Base-by-base conservation (phyloP, 2,888 invertebrate species). In the Caenorhabditis drosophilae region DNA sequence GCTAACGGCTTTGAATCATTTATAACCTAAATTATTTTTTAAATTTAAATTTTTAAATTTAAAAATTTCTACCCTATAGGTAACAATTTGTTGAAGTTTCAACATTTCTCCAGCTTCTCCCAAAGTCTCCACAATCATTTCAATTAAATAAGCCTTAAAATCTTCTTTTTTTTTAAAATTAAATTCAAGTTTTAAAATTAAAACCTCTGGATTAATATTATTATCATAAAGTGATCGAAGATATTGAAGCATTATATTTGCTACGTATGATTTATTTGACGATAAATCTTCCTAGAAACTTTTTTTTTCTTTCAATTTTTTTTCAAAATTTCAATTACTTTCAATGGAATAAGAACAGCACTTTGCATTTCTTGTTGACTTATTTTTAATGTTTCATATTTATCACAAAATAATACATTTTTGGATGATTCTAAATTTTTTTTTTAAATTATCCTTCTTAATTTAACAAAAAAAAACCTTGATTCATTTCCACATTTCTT, bases 1-100 rank as follows among this genome's bases (percentile, higher is more conserved):
- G 76, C 76, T 7, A 74, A 48, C 1, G 69, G 73, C 45, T 76
- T 76, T 12, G 70, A 66, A 31, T 76, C 76, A 31, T 61, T 63
- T 20, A 76, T 67, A 15, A 70, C 68, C 72, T 70, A 53, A 20
- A 52, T 25, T 31, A 47, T 9, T 50, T 26, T 50, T 41, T 25
- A 31, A 18, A n/a, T 12, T 18, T 2, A 23, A 2, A 2, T 16
- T 40, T 50, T 22, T 27, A 15, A 35, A 18, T 27, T n/a, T 41
- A 41, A 27, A n/a, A 16, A 15, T 31, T 31, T n/a, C n/a, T 31
- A 75, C 75, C 48, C 70, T 45, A 58, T 76, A 76, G 15, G 70
- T 74, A 26, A 76, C 70, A 20, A 76, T 66, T 47, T 76, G 76
- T 18, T 74, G 74, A 3, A 76, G 54, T 41, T 68, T 68, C 4